phyloP scores from a whole-genome alignment of 1,140 invertebrate genomes.

The Hylyphantes graminicola region DNA sequence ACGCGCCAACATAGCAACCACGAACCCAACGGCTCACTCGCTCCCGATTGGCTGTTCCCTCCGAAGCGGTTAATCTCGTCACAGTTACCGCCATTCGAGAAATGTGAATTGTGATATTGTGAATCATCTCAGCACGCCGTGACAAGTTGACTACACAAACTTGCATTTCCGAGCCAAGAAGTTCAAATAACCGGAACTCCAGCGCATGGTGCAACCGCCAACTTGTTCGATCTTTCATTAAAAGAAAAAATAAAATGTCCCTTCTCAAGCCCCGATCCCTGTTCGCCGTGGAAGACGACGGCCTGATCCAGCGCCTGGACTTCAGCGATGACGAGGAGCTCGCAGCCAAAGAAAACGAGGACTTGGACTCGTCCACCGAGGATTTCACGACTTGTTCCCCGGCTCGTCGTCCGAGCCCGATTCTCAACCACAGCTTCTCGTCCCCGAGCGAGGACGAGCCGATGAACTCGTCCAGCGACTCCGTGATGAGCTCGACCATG shows the following conservation, averaged over 20 bases:
- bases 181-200: no score
- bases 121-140: no score
- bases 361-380: neutral
- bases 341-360: neutral
- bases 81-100: slow-evolving; percentile 1
- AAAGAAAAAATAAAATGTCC: no score
- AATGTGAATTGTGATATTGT: neutral
- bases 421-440: neutral
- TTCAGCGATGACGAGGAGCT: slow-evolving; percentile 28
- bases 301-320: slow-evolving; percentile 15
- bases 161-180: no score
- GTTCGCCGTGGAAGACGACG: slow-evolving; percentile 38
- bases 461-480: slow-evolving; percentile 28
- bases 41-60: neutral
- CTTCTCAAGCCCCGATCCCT: slow-evolving; percentile 4
- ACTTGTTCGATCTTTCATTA: no score
- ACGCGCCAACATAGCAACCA: no score
- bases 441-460: neutral
- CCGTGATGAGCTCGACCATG: neutral
- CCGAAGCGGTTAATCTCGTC: neutral
- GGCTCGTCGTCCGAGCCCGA: neutral
- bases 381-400: slow-evolving; percentile 2
- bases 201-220: no score
- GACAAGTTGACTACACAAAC: no score
- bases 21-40: neutral